Evolutionary conservation across 2,888 invertebrate genomes (phyloP).

Genomic region (Beris chalybata): DNA sequence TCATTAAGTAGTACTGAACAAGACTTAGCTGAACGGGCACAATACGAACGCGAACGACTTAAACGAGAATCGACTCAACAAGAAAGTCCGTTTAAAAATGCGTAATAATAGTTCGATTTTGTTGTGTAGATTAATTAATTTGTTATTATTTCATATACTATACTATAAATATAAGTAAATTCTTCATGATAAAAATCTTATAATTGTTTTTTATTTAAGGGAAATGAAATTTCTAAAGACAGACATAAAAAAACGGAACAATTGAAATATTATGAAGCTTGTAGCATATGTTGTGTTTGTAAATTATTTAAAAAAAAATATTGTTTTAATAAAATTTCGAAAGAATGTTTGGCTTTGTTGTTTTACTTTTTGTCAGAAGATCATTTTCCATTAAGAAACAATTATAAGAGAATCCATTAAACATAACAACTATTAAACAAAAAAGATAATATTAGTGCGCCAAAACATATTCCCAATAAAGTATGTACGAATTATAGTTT

Average conservation of each 20-base stretch:
- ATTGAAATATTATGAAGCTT: constrained; percentile 1
- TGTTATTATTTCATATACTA: neutral
- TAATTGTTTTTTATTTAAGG: constrained; percentile 35
- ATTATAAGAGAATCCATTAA: constrained; percentile 17
- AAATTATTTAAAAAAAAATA: constrained; percentile 9
- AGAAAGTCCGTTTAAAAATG: constrained; percentile 36
- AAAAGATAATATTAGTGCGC: too few species aligned
- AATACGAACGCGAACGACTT: constrained; percentile 17
- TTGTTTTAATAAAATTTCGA: too few species aligned
- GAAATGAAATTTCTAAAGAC: constrained; percentile 31
- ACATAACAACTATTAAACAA: too few species aligned
- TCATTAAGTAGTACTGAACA: constrained; percentile 2
- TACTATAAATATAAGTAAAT: constrained; percentile 16
- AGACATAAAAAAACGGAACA: constrained; percentile 3
- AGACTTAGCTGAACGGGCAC: constrained; percentile 30
- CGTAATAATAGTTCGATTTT: constrained; percentile 10
- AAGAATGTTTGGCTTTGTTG: too few species aligned
- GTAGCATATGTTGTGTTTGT: neutral
- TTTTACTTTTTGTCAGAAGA: too few species aligned
- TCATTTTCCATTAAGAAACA: constrained; percentile 19
- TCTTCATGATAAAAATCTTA: constrained; percentile 17
- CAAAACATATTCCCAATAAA: too few species aligned
- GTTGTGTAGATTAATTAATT: neutral
- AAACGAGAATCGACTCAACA: neutral
- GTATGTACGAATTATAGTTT: too few species aligned